phyloP scores from a whole-genome alignment of 2,797 vertebrate species.

The Syngnathus acus region DNA sequence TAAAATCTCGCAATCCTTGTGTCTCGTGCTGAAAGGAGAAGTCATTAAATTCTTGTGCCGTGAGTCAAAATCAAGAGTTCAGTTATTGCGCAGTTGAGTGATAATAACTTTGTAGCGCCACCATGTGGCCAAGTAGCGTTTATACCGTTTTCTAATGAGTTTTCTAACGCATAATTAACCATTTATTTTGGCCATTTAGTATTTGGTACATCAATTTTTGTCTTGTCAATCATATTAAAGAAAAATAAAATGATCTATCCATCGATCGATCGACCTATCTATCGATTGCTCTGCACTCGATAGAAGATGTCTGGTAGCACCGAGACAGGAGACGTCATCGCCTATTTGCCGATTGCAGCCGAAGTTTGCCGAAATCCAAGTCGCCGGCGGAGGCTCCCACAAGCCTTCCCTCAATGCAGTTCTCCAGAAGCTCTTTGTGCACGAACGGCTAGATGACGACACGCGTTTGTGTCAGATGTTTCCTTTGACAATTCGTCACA shows the following conservation, averaged over 20 bases:
- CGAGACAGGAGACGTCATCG: constrained; percentile 4
- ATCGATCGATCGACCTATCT: too few relatives aligned
- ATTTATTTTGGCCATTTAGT: not conserved
- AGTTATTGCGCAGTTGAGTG: not conserved
- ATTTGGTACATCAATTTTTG: constrained; percentile 13
- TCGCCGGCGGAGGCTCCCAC: constrained; percentile 30
- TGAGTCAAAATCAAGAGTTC: not conserved
- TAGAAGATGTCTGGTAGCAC: constrained; percentile 25
- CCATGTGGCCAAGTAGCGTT: constrained; percentile 35
- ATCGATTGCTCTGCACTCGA: rapidly evolving
- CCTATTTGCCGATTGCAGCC: constrained; percentile 41
- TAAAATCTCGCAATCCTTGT: not conserved
- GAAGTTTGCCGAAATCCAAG: constrained; percentile 46
- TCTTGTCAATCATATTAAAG: constrained; percentile 6
- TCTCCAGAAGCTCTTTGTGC: constrained; percentile 45
- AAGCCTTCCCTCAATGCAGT: constrained; percentile 38
- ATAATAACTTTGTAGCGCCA: constrained; percentile 32
- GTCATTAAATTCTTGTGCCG: not conserved
- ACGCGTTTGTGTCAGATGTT: constrained; percentile 43
- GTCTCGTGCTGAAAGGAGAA: not conserved
- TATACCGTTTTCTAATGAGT: not conserved
- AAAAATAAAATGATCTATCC: not conserved
- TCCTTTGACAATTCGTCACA: constrained; percentile 21
- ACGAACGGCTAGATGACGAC: constrained; percentile 19
- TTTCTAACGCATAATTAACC: not conserved